Evolutionary conservation across 2,888 invertebrate genomes (phyloP).

Genomic region (Brachyptera putata): DNA sequence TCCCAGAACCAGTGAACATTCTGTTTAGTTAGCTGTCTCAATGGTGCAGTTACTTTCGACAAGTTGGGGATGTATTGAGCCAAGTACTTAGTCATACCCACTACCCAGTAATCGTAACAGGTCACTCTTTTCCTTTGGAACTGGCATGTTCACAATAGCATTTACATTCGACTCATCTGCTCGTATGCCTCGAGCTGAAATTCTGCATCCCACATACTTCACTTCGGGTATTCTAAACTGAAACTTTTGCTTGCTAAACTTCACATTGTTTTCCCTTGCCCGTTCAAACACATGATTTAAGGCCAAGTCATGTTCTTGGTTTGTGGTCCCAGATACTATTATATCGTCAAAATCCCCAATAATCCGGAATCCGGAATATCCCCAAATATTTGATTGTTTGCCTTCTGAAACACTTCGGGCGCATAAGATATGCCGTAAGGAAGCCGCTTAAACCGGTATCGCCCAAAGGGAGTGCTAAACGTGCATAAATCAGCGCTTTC

Average conservation of each 20-base stretch:
- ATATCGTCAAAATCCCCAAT: no score
- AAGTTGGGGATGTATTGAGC: constrained; percentile 2
- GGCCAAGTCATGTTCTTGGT: no score
- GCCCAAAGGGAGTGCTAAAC: constrained; percentile 25
- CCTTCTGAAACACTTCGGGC: no score
- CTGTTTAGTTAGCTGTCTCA: constrained; percentile 25
- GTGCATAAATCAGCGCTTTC: constrained; percentile 18
- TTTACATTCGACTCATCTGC: background rate
- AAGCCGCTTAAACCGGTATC: constrained; percentile 23
- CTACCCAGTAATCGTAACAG: constrained; percentile 2
- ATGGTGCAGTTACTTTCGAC: constrained; percentile 16
- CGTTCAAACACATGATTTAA: no score
- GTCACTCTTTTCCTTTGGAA: constrained; percentile 7
- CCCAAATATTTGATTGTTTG: no score
- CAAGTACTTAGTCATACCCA: constrained; percentile 15
- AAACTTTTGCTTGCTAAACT: no score
- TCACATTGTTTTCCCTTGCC: no score
- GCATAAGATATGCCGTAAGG: constrained; percentile 28
- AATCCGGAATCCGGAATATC: no score
- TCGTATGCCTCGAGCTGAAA: no score
- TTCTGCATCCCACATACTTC: no score
- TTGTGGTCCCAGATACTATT: no score
- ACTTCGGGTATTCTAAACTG: no score
- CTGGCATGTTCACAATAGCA: background rate
- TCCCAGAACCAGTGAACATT: constrained; percentile 5